Percentiles rank a stretch among this genome's conserved stretches.
Conservation (phyloP, 2,113 vertebrate species). For the Oncorhynchus kisutch region DNA sequence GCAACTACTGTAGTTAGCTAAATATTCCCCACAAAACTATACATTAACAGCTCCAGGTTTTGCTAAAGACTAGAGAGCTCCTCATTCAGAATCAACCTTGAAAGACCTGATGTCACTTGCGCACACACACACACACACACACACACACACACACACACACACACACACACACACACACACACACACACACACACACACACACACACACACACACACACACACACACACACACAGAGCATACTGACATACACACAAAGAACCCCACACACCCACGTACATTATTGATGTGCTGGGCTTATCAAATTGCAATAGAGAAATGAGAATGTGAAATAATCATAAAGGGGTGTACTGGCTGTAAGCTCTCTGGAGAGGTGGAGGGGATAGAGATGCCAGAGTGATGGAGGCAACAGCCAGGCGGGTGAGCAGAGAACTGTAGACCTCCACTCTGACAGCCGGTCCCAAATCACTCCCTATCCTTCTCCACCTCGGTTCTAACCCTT, state of each 20-base stretch:
- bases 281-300: slow-evolving; percentile 46
- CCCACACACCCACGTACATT: slow-evolving; percentile 16
- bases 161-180: slow-evolving; percentile 10
- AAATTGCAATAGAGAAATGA: slow-evolving; percentile 31
- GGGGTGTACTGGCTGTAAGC: slow-evolving; percentile 5
- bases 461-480: neutral
- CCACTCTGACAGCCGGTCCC: neutral
- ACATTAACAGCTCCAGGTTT: too few relatives aligned
- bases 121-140: neutral
- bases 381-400: slow-evolving; percentile 25
- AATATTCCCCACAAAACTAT: too few relatives aligned
- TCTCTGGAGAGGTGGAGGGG: neutral
- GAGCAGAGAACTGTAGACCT: neutral
- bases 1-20: too few relatives aligned
- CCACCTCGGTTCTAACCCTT: neutral
- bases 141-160: neutral
- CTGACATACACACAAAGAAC: neutral
- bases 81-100: too few relatives aligned
- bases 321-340: slow-evolving; percentile 53
- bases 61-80: too few relatives aligned
- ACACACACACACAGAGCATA: neutral
- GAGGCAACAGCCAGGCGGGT: neutral
- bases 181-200: slow-evolving; percentile 9
- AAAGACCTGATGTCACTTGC: too few relatives aligned
- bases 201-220: slow-evolving; percentile 2